Evolutionary conservation across 2,113 vertebrate genomes (phyloP).

Genomic region (rat (Rattus norvegicus)): GRCr8 NC_086022.1:132251501-132252000

Average conservation of each 20-base stretch:
- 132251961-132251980: neutral
- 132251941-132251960: neutral
- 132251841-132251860: slow-evolving; percentile 51
- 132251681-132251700: neutral
- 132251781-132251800: slow-evolving; percentile 72
- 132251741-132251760: slow-evolving; percentile 53
- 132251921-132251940: neutral
- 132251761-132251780: slow-evolving; percentile 60
- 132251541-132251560: neutral
- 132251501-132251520: neutral
- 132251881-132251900: neutral
- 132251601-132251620: no score
- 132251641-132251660: slow-evolving; percentile 9
- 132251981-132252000: neutral
- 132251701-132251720: neutral
- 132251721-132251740: slow-evolving; percentile 47
- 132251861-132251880: neutral
- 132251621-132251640: no score
- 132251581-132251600: neutral
- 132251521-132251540: neutral
- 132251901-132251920: neutral
- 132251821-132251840: slow-evolving; percentile 48
- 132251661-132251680: neutral
- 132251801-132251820: slow-evolving; percentile 19
- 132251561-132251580: neutral